Base-by-base conservation (phyloP, 2,888 invertebrate species). In the Eupeodes latifasciatus region DNA sequence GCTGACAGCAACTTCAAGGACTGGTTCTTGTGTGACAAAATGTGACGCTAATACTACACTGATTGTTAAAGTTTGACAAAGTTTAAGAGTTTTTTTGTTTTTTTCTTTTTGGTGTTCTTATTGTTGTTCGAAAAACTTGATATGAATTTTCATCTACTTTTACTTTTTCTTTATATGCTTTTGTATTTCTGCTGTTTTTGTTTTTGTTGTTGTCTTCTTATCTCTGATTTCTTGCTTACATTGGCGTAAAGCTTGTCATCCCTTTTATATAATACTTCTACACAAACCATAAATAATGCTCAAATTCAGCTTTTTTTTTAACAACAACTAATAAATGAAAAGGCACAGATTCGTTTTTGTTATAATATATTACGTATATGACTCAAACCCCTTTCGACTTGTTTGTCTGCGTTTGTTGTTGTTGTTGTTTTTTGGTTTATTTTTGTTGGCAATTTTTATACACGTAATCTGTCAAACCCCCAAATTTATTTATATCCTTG, bases 401-500 rank as follows among this genome's bases (percentile, higher is more conserved):
- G 27, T 5, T 27, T 47, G 4, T 40, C 9, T 40, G 40, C 9
- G 40, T 9, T 40, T 40, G 47, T 10, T 12, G 9, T 47, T 11
- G 16, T 5, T 44, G 44, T 64, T 64, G 16, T 44, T 66, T 47
- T 19, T 5, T 61, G 9, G 14, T 36, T 14, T 27, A 34, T 7
- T 4, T 14, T 59, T 19, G 19, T 19, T 57, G 4, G 40, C 27
- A 49, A 66, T 49, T 34, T 49, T 66, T 27, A 4, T 27, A 47
- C 19, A 66, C 49, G 66, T 66, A 66, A 66, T 66, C 66, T 71
- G 86, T 79, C 86, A 86, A 86, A 86, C 78, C 86, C 75, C 57
- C 34, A 86, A 86, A 82, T 86, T 86, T 86, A 86, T 86, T 75
- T 81, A 86, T 77, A 79, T 82, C 82, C 78, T 78, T 61, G 62